Base-by-base conservation (phyloP, 2,888 invertebrate genomes). In the Clunio marinus region DNA sequence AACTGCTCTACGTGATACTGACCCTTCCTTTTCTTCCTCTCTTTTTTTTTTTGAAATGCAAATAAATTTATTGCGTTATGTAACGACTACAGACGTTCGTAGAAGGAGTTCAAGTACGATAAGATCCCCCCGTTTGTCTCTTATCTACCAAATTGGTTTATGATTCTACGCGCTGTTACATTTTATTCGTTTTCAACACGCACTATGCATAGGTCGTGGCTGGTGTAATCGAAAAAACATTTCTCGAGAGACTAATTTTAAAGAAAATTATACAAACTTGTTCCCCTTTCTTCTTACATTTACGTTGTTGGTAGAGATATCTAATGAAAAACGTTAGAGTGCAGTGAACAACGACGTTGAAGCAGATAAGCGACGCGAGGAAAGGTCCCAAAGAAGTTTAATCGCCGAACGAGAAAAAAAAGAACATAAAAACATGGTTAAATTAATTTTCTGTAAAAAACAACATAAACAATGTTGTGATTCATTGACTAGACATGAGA, bases 401-500 rank as follows among this genome's bases (percentile, higher is more conserved):
- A 45, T 45, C 45, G 45, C 45, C n/a, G n/a, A 32, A 13, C 35
- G 35, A 32, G 5, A 32, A 5, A 5, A n/a, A n/a, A n/a, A n/a
- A n/a, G n/a, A n/a, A n/a, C 27, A 13, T 59, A 62, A 45, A 59
- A 62, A 41, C 41, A 45, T 46, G 28, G 62, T 65, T 28, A 65
- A 65, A 65, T 45, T 63, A 45, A 63, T 63, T 63, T 63, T 22
- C 22, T 63, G 41, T 45, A 35, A 63, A 45, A 45, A n/a, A n/a
- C n/a, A 63, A 63, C 63, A 45, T n/a, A 8, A 45, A 45, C 45
- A 45, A 45, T 7, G 15, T 45, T 66, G 66, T 66, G 66, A 66
- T 66, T 66, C 66, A 66, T 66, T n/a, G 66, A 46, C 63, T 65
- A 66, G 66, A 55, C 55, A 27, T 15, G 32, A 32, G 32, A 25